Evolutionary conservation across 2,888 invertebrate species (phyloP), one percentile per base, ranked within the genome.

Genomic region (Ichneumoninae sp.): DNA sequence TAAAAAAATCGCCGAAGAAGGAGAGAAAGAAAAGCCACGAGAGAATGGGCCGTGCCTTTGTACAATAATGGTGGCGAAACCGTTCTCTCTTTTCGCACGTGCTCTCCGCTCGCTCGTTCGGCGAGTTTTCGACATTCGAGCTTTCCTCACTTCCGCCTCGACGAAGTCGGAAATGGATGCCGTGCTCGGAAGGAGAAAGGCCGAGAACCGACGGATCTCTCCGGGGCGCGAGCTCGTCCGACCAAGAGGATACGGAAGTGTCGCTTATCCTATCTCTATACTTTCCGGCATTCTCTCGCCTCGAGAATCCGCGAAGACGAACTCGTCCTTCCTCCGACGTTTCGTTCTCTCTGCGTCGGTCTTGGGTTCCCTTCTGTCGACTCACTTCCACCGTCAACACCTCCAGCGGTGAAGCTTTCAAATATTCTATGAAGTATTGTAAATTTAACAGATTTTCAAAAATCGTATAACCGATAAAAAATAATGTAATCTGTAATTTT

Each of bases 261-360:
- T 77, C 36, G 44, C 78, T 70, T 44, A 44, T 70, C 57, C 79
- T 79, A 66, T 60, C 19, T 60, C 52, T 70, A 65, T 57, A 74
- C 80, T 80, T 68, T 50, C 75, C 63, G 63, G 40, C 77, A 73
- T 73, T 75, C 60, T 77, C 68, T 76, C 70, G 26, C 80, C 81
- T 63, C 60, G 81, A 68, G 68, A 81, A 73, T 63, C 33, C 76
- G 50, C 68, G 68, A 66, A 71, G 65, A 40, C 44, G 30, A 52
- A 65, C 40, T 40, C 71, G 19, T 68, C 36, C 78, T 68, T 71
- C 22, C 19, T 71, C 50, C 22, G 30, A 33, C 66, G 33, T 22
- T 50, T 30, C 50, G 10, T 10, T 82, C 54, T 40, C 7, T 54
- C n/a, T 36, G 16, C 47, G 36, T 68, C 40, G 40, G 40, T n/a